Evolutionary conservation across 2,797 vertebrate species (phyloP).

Genomic region (Gymnoscopelus microlampas): DNA sequence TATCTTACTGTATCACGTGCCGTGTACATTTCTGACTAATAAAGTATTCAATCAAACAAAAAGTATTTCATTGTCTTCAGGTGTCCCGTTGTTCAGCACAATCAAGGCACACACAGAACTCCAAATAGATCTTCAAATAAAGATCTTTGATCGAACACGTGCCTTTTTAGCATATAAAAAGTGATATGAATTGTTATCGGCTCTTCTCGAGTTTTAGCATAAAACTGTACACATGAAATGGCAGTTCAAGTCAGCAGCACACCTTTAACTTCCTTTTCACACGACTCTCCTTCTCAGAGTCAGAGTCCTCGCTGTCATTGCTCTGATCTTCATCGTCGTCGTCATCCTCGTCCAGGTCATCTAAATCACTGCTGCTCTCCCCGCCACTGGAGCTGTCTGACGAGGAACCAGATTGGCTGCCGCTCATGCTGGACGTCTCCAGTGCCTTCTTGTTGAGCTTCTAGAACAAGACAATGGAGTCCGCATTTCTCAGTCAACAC

Average conservation of each 20-base stretch:
- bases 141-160: neutral
- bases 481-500: conserved; percentile 22
- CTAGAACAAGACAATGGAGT: conserved; percentile 59
- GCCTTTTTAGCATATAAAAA: neutral
- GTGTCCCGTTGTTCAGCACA: too few relatives aligned
- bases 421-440: conserved; percentile 90
- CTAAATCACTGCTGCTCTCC: conserved; percentile 90
- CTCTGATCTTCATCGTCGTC: conserved; percentile 84
- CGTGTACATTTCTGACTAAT: too few relatives aligned
- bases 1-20: too few relatives aligned
- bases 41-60: too few relatives aligned
- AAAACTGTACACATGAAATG: neutral
- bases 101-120: too few relatives aligned
- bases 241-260: neutral
- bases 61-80: too few relatives aligned
- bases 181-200: neutral
- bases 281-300: conserved; percentile 85
- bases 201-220: neutral
- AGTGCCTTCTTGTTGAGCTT: conserved; percentile 85
- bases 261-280: conserved; percentile 84
- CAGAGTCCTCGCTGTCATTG: conserved; percentile 88
- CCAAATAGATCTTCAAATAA: too few relatives aligned
- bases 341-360: conserved; percentile 89
- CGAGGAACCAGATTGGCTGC: conserved; percentile 90
- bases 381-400: conserved; percentile 91